phyloP scores from a whole-genome alignment of 2,113 vertebrate genomes.

The Hystrix brachyura region DNA sequence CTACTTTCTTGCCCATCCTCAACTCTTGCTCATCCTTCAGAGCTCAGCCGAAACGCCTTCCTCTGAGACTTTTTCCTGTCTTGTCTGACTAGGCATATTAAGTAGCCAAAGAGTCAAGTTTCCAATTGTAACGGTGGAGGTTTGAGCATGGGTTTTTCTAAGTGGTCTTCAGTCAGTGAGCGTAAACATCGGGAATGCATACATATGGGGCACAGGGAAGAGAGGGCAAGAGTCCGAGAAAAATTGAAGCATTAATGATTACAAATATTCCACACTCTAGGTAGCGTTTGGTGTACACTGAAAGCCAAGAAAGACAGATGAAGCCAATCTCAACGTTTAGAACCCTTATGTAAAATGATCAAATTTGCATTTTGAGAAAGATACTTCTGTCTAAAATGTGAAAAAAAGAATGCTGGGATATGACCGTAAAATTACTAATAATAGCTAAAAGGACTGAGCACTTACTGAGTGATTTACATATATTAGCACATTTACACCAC shows the following conservation, averaged over 20 bases:
- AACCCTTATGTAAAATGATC: not conserved
- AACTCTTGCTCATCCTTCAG: not conserved
- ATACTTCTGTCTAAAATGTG: not conserved
- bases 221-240: not conserved
- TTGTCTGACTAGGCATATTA: not conserved
- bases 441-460: not conserved
- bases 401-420: not conserved
- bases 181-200: not conserved
- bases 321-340: not conserved
- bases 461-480: not conserved
- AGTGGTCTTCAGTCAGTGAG: not conserved
- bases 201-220: not conserved
- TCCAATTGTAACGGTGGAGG: not conserved
- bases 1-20: not conserved
- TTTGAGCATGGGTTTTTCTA: not conserved
- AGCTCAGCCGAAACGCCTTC: not conserved
- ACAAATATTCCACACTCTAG: not conserved
- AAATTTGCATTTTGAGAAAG: conserved; percentile 19
- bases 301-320: not conserved
- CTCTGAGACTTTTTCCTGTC: not conserved
- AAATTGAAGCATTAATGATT: not conserved
- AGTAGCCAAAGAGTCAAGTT: not conserved
- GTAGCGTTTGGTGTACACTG: not conserved
- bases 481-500: not conserved
- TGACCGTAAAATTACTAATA: not conserved